A percentile compares a stretch with the other conserved stretches of the same genome.
phyloP scores from a whole-genome alignment of 1,140 invertebrate species.

The Chionoecetes opilio region DNA sequence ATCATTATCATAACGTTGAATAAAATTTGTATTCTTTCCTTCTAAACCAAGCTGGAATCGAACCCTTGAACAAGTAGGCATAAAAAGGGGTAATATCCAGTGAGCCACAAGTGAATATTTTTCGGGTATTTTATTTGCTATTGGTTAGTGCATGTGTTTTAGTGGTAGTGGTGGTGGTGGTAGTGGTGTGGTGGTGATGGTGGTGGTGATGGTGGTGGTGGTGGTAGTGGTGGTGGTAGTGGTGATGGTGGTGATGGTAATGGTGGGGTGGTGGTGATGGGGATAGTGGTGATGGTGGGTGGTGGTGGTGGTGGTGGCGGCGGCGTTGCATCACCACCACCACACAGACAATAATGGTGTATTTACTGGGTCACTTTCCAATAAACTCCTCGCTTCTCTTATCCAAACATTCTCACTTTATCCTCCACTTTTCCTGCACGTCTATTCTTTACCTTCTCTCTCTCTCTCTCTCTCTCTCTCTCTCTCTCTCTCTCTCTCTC shows the following conservation, averaged over 20 bases:
- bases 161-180: background rate
- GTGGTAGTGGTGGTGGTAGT: background rate
- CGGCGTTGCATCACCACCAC: too few species aligned
- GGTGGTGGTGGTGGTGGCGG: background rate
- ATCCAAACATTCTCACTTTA: background rate
- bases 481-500: slow-evolving; percentile 27
- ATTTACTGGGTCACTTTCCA: background rate
- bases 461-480: background rate
- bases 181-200: background rate
- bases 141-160: too few species aligned
- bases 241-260: background rate
- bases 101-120: too few species aligned
- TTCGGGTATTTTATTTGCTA: too few species aligned
- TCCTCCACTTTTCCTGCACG: background rate
- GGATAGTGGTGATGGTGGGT: background rate
- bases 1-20: too few species aligned
- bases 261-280: background rate
- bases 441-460: too few species aligned
- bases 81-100: too few species aligned
- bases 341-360: too few species aligned
- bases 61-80: too few species aligned
- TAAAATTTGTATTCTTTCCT: too few species aligned
- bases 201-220: background rate
- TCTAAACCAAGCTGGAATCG: too few species aligned
- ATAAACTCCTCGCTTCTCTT: background rate